Evolutionary conservation across 2,888 invertebrate species (phyloP).

Genomic region (Drosophila colorata): DNA sequence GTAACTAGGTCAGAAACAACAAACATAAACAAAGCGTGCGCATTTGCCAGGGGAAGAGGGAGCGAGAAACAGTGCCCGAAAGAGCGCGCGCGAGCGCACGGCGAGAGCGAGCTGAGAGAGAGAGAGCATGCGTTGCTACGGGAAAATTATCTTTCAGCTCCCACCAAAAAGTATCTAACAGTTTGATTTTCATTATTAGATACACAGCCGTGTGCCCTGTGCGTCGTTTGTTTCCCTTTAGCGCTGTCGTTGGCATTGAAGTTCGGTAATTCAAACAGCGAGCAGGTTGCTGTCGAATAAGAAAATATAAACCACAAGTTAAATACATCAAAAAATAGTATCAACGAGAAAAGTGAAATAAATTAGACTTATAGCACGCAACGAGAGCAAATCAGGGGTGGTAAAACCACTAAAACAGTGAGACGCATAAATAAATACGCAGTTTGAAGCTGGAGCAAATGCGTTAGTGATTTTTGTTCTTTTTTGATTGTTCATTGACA

Average conservation of each 20-base stretch:
- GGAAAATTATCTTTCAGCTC: constrained; percentile 52
- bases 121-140: constrained; percentile 68
- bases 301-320: constrained; percentile 10
- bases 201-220: constrained; percentile 70
- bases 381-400: neutral
- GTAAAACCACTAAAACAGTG: neutral
- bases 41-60: constrained; percentile 10
- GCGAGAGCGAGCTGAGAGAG: constrained; percentile 10
- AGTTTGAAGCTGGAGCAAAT: constrained; percentile 8
- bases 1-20: constrained; percentile 63
- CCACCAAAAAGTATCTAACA: constrained; percentile 55
- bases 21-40: constrained; percentile 61
- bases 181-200: constrained; percentile 72
- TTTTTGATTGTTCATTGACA: constrained; percentile 5
- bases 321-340: constrained; percentile 3
- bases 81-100: constrained; percentile 10
- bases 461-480: neutral
- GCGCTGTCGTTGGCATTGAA: constrained; percentile 35
- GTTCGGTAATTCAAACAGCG: constrained; percentile 35
- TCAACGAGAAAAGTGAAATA: neutral
- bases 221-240: constrained; percentile 41
- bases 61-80: constrained; percentile 1
- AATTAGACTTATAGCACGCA: neutral
- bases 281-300: constrained; percentile 73
- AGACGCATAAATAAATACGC: constrained; percentile 10